These are phyloP conservation scores for Ranitomeya variabilis DNA, from an alignment of 2,113 vertebrate genomes.

Conservation along the genomic window DNA sequence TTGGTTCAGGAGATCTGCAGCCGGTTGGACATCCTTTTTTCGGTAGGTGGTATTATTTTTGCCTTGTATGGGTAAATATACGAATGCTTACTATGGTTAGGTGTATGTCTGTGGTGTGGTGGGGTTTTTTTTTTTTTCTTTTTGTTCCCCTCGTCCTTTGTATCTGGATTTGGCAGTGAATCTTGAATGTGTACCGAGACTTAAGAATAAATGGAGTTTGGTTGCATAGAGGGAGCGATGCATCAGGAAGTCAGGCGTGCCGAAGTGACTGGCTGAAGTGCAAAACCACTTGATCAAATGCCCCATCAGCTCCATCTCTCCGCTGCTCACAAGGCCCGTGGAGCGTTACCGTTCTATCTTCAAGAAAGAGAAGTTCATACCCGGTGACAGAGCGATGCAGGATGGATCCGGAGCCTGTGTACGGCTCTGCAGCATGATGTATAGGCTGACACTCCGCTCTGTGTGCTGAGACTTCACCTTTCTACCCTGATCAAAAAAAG, in stretches of 20 bases:
- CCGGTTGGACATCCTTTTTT: too few species aligned
- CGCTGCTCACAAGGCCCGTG: slow-evolving; percentile 40
- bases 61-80: background rate
- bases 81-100: background rate
- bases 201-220: slow-evolving; percentile 38
- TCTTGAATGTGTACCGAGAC: slow-evolving; percentile 12
- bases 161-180: slow-evolving; percentile 17
- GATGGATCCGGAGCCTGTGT: slow-evolving; percentile 25
- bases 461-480: slow-evolving; percentile 32
- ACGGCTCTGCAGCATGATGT: background rate
- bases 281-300: slow-evolving; percentile 57
- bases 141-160: background rate
- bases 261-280: slow-evolving; percentile 52
- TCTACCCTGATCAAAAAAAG: slow-evolving; percentile 29
- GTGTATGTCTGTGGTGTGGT: background rate
- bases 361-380: slow-evolving; percentile 47
- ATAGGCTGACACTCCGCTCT: slow-evolving; percentile 16
- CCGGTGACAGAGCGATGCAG: slow-evolving; percentile 24
- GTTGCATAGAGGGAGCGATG: slow-evolving; percentile 43
- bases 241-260: slow-evolving; percentile 53
- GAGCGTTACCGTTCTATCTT: slow-evolving; percentile 53
- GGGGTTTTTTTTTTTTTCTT: background rate
- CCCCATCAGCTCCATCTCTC: slow-evolving; percentile 49
- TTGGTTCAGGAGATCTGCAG: too few species aligned
- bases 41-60: too few species aligned